Conservation (phyloP, 2,888 invertebrate species). For the Dermolepida albohirtum region DNA sequence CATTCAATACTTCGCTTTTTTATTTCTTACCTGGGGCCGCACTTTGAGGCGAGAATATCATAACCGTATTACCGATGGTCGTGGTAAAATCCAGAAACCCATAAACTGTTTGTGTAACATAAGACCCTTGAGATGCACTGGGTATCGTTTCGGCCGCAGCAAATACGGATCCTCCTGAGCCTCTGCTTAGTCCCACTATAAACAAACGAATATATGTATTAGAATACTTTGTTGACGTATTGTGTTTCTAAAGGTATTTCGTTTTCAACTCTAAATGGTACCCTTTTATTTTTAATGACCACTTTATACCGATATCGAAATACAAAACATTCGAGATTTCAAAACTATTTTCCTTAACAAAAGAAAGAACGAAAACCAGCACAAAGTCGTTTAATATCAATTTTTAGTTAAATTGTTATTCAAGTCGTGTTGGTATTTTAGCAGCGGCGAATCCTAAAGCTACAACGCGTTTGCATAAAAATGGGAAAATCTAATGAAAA, state of each 20-base stretch:
- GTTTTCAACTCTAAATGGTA: not conserved
- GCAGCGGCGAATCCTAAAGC: too few relatives aligned
- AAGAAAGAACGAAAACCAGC: too few relatives aligned
- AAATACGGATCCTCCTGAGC: constrained; percentile 13
- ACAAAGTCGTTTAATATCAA: too few relatives aligned
- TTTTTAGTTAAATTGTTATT: too few relatives aligned
- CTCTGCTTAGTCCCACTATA: constrained; percentile 24
- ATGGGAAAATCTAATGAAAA: too few relatives aligned
- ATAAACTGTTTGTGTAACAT: constrained; percentile 90
- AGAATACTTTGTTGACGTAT: not conserved
- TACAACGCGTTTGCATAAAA: too few relatives aligned
- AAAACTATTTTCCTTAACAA: too few relatives aligned
- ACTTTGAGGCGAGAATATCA: constrained; percentile 93
- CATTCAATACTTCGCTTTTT: too few relatives aligned
- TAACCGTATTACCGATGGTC: constrained; percentile 92
- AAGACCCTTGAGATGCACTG: constrained; percentile 57
- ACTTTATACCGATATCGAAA: too few relatives aligned
- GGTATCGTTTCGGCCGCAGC: constrained; percentile 18
- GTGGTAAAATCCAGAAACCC: constrained; percentile 95
- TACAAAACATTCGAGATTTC: too few relatives aligned
- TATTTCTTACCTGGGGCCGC: constrained; percentile 73
- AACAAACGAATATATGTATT: not conserved
- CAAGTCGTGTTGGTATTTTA: too few relatives aligned
- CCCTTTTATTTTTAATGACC: too few relatives aligned
- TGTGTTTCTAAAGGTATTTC: not conserved